Conservation (phyloP, 2,797 vertebrate genomes). For the Platalea minor region DNA sequence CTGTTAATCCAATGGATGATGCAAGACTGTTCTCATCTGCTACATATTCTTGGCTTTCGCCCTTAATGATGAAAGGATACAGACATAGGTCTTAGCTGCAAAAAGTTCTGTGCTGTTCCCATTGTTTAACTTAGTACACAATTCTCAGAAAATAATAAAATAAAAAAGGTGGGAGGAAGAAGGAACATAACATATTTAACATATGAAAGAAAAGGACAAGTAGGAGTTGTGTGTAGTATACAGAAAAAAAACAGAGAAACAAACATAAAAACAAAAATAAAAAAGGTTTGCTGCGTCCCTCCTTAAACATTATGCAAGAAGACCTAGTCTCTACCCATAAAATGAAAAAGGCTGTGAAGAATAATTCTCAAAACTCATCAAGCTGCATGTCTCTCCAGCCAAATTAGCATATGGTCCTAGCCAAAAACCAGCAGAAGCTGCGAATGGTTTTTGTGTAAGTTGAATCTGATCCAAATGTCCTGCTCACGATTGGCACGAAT, state of each 20-base stretch:
- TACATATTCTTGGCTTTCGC: conserved; percentile 79
- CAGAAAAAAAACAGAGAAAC: neutral
- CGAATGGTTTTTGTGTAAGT: neutral
- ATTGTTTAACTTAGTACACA: neutral
- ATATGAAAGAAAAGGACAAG: neutral
- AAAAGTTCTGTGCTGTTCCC: neutral
- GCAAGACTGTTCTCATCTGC: conserved; percentile 80
- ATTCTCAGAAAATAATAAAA: neutral
- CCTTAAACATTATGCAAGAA: neutral
- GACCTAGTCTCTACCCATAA: neutral
- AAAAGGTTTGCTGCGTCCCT: neutral
- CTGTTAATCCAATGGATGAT: conserved; percentile 76
- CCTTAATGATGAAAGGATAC: conserved; percentile 72
- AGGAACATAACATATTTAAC: neutral
- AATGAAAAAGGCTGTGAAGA: neutral
- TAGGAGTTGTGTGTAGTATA: neutral
- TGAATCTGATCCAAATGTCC: neutral
- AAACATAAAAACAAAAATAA: neutral
- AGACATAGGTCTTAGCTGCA: neutral
- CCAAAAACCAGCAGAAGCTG: neutral
- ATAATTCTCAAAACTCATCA: neutral
- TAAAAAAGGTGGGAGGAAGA: neutral
- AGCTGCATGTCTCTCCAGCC: neutral
- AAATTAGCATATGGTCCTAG: neutral
- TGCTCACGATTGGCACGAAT: neutral